A percentile compares a stretch with the other conserved stretches of the same genome.
phyloP scores from a whole-genome alignment of 1,140 invertebrate species.

The Drosophila paulistorum region DNA sequence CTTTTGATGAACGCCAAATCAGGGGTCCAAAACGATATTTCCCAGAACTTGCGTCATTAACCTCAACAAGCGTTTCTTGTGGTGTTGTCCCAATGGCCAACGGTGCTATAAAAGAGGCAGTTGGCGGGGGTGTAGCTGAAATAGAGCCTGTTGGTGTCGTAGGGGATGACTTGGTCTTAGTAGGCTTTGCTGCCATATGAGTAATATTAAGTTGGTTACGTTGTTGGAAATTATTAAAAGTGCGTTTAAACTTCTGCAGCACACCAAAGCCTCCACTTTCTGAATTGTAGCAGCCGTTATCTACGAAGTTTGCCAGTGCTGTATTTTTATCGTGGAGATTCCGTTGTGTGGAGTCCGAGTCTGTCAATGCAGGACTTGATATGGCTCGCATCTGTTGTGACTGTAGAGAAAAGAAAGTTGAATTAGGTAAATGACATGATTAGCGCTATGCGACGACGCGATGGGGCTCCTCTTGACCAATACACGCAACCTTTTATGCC shows the following conservation, averaged over 20 bases:
- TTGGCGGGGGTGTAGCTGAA: constrained; percentile 26
- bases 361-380: constrained; percentile 75
- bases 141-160: constrained; percentile 82
- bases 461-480: background rate
- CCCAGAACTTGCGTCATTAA: constrained; percentile 41
- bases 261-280: constrained; percentile 82
- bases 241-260: constrained; percentile 88
- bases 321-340: constrained; percentile 28
- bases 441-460: background rate
- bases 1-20: constrained; percentile 89
- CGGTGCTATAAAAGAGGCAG: constrained; percentile 1
- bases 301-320: constrained; percentile 5
- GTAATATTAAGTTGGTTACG: constrained; percentile 66
- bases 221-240: constrained; percentile 84
- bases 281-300: constrained; percentile 1
- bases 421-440: constrained; percentile 3
- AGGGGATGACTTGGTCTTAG: constrained; percentile 45
- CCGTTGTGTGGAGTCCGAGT: constrained; percentile 29
- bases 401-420: constrained; percentile 33
- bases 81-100: constrained; percentile 5
- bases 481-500: constrained; percentile 52
- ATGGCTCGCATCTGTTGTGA: constrained; percentile 76
- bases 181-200: constrained; percentile 36
- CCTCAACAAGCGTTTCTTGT: constrained; percentile 15
- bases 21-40: constrained; percentile 86